Evolutionary conservation across 2,888 invertebrate species (phyloP), one percentile per base, ranked within the genome.

Genomic region (Hydropsyche betteni): DNA sequence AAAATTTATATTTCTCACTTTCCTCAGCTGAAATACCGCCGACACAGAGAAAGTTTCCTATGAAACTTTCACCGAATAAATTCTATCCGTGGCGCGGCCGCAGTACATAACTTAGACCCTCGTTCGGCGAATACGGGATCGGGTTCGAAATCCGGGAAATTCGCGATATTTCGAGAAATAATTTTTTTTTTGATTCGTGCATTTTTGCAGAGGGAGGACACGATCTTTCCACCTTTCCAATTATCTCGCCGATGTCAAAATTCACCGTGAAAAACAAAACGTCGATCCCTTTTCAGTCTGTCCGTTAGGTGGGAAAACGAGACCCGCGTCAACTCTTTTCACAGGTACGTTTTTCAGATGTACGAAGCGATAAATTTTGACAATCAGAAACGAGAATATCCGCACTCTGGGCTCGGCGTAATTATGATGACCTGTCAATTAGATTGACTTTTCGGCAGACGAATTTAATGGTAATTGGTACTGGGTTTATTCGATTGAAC

Each of bases 1-100:
- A 70, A 70, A 70, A 53, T 70, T 70, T 53, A 53, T 53, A 53
- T 70, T 70, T 70, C 33, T 16, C 70, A 52, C 33, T 70, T 70
- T 70, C 53, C 70, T 33, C 24, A 44, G 44, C 69, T 44, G 44
- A 44, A 44, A 44, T 44, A 44, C 44, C 44, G 10, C 44, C 44
- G 14, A 51, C 14, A 14, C 69, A 2, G 50, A n/a, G 44, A 69
- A 69, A 69, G 50, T 69, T 69, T 69, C 14, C 16, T 16, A 58
- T 36, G 51, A 69, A 69, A 69, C 69, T 69, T 69, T 69, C 14
- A 16, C 44, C 44, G 69, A 16, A 10, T 44, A 69, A 51, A 69
- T 69, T 69, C 69, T 24, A 50, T 24, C 38, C 33, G 33, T 36
- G 10, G 34, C 51, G 24, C 69, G 44, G 50, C 64, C 12, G 24